Evolutionary conservation across 1,140 invertebrate genomes (phyloP).

Genomic region (Orussus abietinus): DNA sequence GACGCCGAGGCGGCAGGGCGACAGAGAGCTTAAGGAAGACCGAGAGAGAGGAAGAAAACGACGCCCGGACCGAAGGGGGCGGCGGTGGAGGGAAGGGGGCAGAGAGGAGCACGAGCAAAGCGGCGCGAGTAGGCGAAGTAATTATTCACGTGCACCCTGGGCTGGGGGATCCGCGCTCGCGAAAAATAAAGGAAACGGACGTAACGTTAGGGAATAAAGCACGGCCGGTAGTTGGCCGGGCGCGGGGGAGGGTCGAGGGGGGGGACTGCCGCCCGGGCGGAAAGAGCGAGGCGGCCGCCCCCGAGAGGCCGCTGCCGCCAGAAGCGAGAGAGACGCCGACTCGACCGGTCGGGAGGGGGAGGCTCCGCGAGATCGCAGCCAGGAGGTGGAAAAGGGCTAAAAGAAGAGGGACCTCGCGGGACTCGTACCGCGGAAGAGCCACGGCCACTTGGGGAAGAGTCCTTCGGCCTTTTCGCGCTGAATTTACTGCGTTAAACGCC

Average conservation of each 20-base stretch:
- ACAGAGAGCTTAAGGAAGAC: too few species aligned
- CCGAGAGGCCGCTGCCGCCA: slow-evolving; percentile 11
- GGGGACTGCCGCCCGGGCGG: slow-evolving; percentile 3
- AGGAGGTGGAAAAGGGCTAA: slow-evolving; percentile 13
- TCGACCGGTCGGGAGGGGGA: slow-evolving; percentile 19
- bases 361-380: slow-evolving; percentile 19
- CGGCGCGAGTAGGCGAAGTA: slow-evolving; percentile 19
- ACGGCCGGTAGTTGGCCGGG: slow-evolving; percentile 1
- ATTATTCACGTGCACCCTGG: slow-evolving; percentile 36
- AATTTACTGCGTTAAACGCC: slow-evolving; percentile 45
- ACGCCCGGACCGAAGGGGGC: too few species aligned
- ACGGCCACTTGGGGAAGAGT: slow-evolving; percentile 38
- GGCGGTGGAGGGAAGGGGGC: neutral
- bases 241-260: slow-evolving; percentile 5
- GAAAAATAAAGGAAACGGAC: slow-evolving; percentile 23
- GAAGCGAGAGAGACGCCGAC: slow-evolving; percentile 7
- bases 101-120: neutral
- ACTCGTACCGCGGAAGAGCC: slow-evolving; percentile 40
- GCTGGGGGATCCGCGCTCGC: slow-evolving; percentile 20
- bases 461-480: slow-evolving; percentile 35
- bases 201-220: slow-evolving; percentile 27
- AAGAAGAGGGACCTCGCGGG: slow-evolving; percentile 37
- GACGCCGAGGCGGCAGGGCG: too few species aligned
- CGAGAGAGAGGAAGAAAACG: neutral
- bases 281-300: neutral